Conservation (phyloP, 2,888 invertebrate genomes). For the Sarcophaga subvicina region DNA sequence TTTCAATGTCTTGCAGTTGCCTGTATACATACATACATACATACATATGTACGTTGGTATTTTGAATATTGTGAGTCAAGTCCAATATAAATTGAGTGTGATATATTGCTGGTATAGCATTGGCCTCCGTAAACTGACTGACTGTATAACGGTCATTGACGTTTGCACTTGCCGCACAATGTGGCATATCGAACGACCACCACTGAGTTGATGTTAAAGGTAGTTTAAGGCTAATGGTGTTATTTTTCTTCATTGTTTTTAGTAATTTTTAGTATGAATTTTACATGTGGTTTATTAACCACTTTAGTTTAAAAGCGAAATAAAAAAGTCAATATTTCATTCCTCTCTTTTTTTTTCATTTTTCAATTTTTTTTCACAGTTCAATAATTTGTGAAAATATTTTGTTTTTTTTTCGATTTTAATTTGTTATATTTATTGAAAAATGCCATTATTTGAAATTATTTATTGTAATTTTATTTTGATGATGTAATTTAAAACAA, state of each 20-base stretch:
- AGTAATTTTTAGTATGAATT: not conserved
- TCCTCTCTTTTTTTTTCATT: too few species aligned
- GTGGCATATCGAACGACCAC: conserved; percentile 9
- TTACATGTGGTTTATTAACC: not conserved
- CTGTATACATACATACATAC: too few species aligned
- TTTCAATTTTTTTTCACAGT: not conserved
- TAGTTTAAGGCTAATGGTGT: not conserved
- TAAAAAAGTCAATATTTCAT: not conserved
- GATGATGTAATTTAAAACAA: conserved; percentile 5
- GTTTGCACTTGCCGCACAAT: conserved; percentile 59
- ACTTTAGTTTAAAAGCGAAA: not conserved
- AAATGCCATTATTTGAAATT: not conserved
- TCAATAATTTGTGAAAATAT: not conserved
- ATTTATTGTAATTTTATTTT: not conserved
- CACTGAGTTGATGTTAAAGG: too few species aligned
- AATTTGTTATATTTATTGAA: not conserved
- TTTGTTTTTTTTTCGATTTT: not conserved
- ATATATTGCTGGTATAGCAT: conserved; percentile 31
- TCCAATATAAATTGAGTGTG: not conserved
- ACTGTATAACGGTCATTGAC: conserved; percentile 57
- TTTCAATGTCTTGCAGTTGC: not conserved
- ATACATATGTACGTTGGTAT: not conserved
- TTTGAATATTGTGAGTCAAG: not conserved
- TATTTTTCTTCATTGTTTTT: not conserved
- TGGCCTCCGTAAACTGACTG: conserved; percentile 35